Evolutionary conservation across 2,797 vertebrate species (phyloP).

Genomic region (Phylloscopus collybita): DNA sequence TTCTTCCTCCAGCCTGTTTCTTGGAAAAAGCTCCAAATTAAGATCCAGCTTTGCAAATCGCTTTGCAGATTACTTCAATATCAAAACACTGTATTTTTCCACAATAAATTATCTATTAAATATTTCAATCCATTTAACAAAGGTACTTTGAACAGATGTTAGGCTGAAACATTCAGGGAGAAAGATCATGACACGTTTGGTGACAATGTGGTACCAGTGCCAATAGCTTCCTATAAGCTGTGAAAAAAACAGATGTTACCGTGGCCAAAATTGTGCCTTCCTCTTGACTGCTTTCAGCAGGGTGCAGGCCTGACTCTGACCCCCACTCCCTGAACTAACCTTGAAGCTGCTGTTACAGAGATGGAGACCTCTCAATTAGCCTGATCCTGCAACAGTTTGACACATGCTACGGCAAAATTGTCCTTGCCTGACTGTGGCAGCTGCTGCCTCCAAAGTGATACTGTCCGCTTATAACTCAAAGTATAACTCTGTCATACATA

Average conservation of each 20-base stretch:
- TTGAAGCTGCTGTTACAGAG: background rate
- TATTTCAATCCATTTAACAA: background rate
- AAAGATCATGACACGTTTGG: background rate
- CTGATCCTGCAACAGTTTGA: background rate
- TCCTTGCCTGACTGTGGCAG: background rate
- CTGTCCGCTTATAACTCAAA: background rate
- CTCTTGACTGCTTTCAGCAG: background rate
- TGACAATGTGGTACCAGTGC: background rate
- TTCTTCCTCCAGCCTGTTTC: background rate
- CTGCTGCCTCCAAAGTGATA: background rate
- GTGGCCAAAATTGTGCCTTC: background rate
- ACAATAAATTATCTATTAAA: background rate
- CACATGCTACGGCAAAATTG: background rate
- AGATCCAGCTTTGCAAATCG: background rate
- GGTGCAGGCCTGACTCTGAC: background rate
- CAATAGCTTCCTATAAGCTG: constrained; percentile 5
- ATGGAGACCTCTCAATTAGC: background rate
- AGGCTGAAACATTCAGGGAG: background rate
- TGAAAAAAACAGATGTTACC: constrained; percentile 24
- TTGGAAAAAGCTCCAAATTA: background rate
- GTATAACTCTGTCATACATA: background rate
- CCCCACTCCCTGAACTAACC: background rate
- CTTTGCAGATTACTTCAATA: background rate
- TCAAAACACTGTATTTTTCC: background rate
- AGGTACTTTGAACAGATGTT: constrained; percentile 27